Evolutionary conservation across 2,797 vertebrate species (phyloP), one percentile per base, ranked within the genome.

Genomic region (Aplochiton taeniatus): DNA sequence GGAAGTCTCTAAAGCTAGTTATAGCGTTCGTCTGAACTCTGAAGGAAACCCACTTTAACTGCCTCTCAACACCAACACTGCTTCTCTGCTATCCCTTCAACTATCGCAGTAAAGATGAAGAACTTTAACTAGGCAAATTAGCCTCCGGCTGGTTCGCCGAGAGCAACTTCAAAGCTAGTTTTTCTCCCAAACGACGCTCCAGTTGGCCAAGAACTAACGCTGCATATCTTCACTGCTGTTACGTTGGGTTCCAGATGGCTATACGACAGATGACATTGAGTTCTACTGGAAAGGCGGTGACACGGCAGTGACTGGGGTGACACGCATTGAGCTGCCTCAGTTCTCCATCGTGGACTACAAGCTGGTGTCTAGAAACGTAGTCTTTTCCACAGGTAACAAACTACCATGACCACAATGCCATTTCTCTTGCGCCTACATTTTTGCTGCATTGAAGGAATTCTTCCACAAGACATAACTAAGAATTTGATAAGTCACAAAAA

Each of bases 301-400:
- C 17, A 65, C 78, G 8, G 90, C 90, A 1, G 89, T 91, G 43
- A 90, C 98, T 0, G 98, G 98, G 68, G 98, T 99, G 78, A 96
- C 94, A 13, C 92, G 96, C 78, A 98, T 99, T 41, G 98, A 99
- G 75, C 85, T 99, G 73, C 98, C 98, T 18, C 97, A 99, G 85
- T 99, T 99, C 88, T 99, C 98, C 84, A 99, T 99, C 4, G 96
- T 99, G 42, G 96, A 99, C 87, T 98, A 98, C 92, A 96, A 97
- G 80, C 90, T 99, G 78, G 95, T 99, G 81, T 98, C 98, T 88
- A 98, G 93, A 87, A 98, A 98, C 69, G 97, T 99, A 20, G 96
- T 97, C 74, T 99, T 99, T 88, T 98, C 98, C 80, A 98, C 97
- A 95, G 97, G 97, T 98, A 90, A 85, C 19, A 12, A 31, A 31